Conservation (phyloP, 2,797 vertebrate species). For the Clangula hyemalis region DNA sequence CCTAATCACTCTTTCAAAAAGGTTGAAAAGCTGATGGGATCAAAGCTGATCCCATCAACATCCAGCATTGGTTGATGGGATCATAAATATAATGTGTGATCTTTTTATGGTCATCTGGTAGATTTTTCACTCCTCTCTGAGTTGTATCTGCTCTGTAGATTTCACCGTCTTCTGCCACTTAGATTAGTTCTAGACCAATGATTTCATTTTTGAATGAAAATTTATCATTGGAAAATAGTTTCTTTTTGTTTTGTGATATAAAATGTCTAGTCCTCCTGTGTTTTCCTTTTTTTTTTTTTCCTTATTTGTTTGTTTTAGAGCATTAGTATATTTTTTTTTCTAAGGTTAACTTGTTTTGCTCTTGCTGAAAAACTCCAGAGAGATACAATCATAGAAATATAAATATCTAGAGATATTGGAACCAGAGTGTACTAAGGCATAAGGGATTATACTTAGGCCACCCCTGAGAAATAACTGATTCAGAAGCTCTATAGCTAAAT, state of each 20-base stretch:
- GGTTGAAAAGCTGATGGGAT: neutral
- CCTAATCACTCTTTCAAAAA: neutral
- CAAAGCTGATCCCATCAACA: neutral
- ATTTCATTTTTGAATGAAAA: neutral
- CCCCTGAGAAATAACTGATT: neutral
- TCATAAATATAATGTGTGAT: neutral
- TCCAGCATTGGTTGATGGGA: accelerated
- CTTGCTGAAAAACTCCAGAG: neutral
- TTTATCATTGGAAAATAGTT: accelerated
- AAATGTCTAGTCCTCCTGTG: accelerated
- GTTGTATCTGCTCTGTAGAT: neutral
- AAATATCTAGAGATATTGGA: neutral
- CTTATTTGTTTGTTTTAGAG: neutral
- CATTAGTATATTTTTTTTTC: accelerated
- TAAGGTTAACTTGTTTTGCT: accelerated
- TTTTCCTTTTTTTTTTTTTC: neutral
- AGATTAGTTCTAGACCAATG: accelerated
- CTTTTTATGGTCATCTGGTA: neutral
- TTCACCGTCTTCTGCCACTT: neutral
- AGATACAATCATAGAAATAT: neutral
- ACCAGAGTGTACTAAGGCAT: accelerated
- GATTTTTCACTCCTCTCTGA: neutral
- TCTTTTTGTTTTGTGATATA: neutral
- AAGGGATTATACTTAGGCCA: neutral
- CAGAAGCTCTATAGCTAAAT: accelerated